Base-by-base conservation (phyloP, 2,797 vertebrate species). In the Zenarchopterus dispar region DNA sequence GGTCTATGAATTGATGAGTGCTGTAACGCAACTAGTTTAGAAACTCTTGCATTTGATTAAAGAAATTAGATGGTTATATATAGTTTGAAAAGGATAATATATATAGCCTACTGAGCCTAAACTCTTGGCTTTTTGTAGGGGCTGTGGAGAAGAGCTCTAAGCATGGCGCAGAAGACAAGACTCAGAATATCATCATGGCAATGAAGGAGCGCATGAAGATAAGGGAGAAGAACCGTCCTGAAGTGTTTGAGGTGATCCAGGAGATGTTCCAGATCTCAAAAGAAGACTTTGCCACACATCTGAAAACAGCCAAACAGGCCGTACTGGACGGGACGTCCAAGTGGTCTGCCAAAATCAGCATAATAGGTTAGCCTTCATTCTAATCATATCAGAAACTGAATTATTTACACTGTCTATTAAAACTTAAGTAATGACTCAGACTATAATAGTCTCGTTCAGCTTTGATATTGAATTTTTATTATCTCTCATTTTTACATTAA, bases 131-230 rank as follows among this genome's bases (percentile, higher is more conserved):
- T 18, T 63, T 63, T 75, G 46, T 63, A 99, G 98, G 98, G 80
- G 98, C 98, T 0, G 98, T 97, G 58, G 98, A 99, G 87, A 99
- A 99, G 91, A 99, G 96, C 88, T 99, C 97, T 23, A 99, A 98
- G 78, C 98, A 99, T 0, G 98, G 98, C 1, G 97, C 98, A 0
- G 97, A 99, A 77, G 97, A 99, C 87, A 99, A 98, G 86, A 98
- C 98, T 33, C 97, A 97, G 82, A 98, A 95, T 71, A 99, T 99
- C 74, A 99, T 99, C 78, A 96, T 95, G 88, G 97, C 97, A 39
- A 99, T 99, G 97, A 99, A 97, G 75, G 98, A 99, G 78, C 94
- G 96, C 65, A 99, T 99, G 98, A 99, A 98, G 86, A 96, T 99
- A 77, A 87, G 97, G 28, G 97, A 99, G 89, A 96, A 95, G 89